A percentile compares a stretch with the other conserved stretches of the same genome.
These are phyloP conservation scores for Diphyllodes magnificus DNA, from an alignment of 2,113 vertebrate species.

Conservation along the genomic window DNA sequence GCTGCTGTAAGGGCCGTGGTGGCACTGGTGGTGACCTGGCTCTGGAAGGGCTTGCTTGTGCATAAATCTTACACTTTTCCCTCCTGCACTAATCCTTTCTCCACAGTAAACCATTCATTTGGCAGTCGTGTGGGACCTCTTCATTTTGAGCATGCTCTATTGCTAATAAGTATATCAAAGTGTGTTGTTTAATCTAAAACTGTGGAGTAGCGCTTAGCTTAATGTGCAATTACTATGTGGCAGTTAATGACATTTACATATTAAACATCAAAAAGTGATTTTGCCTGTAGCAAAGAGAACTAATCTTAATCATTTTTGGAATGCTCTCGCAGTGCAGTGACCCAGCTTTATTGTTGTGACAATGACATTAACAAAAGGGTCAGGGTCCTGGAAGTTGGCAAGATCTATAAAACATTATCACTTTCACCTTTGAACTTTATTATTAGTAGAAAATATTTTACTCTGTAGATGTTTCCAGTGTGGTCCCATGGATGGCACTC, in stretches of 20 bases:
- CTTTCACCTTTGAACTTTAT: not conserved
- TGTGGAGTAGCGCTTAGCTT: not conserved
- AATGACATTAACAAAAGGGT: not conserved
- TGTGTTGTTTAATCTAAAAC: not conserved
- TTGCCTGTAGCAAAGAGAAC: not conserved
- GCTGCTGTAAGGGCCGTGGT: rapidly evolving
- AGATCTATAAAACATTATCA: not conserved
- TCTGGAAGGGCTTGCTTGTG: not conserved
- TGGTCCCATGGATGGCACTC: not conserved
- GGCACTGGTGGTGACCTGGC: too few species aligned
- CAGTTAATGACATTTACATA: not conserved
- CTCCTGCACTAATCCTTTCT: not conserved
- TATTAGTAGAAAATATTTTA: not conserved
- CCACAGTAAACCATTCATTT: not conserved
- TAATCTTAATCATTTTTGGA: not conserved
- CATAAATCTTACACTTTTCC: not conserved
- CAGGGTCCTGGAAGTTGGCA: not conserved
- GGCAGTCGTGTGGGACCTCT: not conserved
- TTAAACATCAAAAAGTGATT: not conserved
- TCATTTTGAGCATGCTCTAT: not conserved
- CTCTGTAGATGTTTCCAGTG: not conserved
- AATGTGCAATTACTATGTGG: not conserved
- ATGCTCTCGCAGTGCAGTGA: not conserved
- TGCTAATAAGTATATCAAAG: not conserved
- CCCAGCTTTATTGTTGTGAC: not conserved